These are phyloP conservation scores for Labeo calbasu DNA, from an alignment of 2,797 vertebrate species.

Conservation along the genomic window DNA sequence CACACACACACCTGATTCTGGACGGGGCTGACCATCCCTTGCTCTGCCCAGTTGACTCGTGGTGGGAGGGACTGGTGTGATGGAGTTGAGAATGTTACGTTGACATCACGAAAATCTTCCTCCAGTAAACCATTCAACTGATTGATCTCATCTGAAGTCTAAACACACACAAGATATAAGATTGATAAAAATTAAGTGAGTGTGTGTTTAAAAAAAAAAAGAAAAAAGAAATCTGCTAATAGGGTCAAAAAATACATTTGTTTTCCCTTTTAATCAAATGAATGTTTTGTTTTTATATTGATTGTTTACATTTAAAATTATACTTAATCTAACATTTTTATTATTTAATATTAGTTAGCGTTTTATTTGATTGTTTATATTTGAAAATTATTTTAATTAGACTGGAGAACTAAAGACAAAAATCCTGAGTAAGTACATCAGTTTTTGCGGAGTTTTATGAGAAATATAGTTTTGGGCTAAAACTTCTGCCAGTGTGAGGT, in stretches of 20 bases:
- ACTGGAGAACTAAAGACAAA: too few relatives aligned
- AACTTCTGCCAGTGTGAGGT: neutral
- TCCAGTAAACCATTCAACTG: slow-evolving; percentile 72
- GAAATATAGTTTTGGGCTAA: neutral
- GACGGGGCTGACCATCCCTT: slow-evolving; percentile 81
- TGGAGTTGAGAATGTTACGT: slow-evolving; percentile 26
- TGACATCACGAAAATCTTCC: slow-evolving; percentile 50
- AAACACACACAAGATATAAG: slow-evolving; percentile 37
- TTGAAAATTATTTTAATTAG: neutral
- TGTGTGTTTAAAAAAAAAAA: too few relatives aligned
- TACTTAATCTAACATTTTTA: neutral
- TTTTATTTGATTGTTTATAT: neutral
- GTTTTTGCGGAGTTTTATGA: neutral
- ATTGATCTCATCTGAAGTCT: slow-evolving; percentile 81
- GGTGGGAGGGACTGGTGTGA: slow-evolving; percentile 51
- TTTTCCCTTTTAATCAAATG: too few relatives aligned
- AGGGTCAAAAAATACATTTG: too few relatives aligned
- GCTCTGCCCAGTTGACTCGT: slow-evolving; percentile 82
- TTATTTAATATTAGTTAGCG: neutral
- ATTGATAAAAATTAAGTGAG: too few relatives aligned
- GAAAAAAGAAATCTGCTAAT: too few relatives aligned
- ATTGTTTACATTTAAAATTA: neutral
- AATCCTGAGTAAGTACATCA: too few relatives aligned
- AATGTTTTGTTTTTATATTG: neutral
- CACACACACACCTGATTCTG: slow-evolving; percentile 79